A percentile compares a stretch with the other conserved stretches of the same genome.
phyloP scores from a whole-genome alignment of 2,888 invertebrate genomes.

The Rutpela maculata region DNA sequence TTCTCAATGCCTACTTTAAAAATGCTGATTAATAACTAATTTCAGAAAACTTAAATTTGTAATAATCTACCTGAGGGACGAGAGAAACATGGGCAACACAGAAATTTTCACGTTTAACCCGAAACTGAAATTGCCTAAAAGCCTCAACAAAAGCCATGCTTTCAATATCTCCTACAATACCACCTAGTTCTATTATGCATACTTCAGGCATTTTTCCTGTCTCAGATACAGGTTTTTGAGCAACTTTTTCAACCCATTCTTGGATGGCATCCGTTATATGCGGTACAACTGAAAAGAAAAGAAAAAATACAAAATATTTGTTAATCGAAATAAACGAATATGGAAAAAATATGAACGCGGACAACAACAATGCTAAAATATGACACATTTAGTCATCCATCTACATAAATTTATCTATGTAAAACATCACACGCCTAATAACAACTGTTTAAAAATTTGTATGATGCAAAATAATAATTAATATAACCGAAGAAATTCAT shows the following conservation, averaged over 20 bases:
- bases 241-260: slow-evolving; percentile 97
- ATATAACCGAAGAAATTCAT: no score
- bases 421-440: no score
- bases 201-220: slow-evolving; percentile 84
- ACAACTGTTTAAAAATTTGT: no score
- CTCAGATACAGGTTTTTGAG: slow-evolving; percentile 86
- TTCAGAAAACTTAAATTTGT: not conserved
- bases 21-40: no score
- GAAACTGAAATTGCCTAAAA: slow-evolving; percentile 97
- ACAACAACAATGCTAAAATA: no score
- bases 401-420: not conserved
- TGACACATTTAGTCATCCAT: not conserved
- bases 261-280: slow-evolving; percentile 99
- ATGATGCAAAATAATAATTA: no score
- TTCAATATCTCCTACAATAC: slow-evolving; percentile 99
- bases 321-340: not conserved
- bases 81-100: slow-evolving; percentile 98
- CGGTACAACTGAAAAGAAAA: slow-evolving; percentile 86
- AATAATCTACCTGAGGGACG: slow-evolving; percentile 85
- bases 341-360: not conserved
- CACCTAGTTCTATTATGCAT: slow-evolving; percentile 95
- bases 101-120: slow-evolving; percentile 94
- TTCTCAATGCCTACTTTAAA: no score
- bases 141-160: slow-evolving; percentile 99
- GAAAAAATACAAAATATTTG: not conserved